Conservation (phyloP, 1,140 invertebrate species). For the Diploscapter pachys region DNA sequence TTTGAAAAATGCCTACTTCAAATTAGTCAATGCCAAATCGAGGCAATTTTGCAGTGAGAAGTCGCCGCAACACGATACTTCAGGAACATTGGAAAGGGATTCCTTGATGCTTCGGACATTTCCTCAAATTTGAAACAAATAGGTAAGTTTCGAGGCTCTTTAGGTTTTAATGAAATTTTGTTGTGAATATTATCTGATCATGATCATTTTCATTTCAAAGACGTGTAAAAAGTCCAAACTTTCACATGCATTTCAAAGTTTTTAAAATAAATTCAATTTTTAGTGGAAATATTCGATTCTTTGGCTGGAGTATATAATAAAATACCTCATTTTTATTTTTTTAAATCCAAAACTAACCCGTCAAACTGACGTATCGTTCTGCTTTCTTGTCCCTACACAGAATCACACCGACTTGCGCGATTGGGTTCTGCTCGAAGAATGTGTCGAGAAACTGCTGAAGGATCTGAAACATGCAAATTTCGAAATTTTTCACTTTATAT, state of each 20-base stretch:
- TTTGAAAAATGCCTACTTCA: constrained; percentile 64
- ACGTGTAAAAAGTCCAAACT: too few relatives aligned
- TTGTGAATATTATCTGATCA: neutral
- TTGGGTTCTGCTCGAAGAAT: constrained; percentile 97
- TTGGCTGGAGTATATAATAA: too few relatives aligned
- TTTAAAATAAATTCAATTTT: neutral
- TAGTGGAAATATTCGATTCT: too few relatives aligned
- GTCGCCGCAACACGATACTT: constrained; percentile 71
- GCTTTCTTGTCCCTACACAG: constrained; percentile 86
- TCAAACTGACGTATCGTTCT: constrained; percentile 82
- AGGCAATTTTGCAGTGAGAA: constrained; percentile 90
- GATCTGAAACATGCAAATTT: constrained; percentile 65
- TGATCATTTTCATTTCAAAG: too few relatives aligned
- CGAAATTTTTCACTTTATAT: neutral
- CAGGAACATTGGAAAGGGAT: constrained; percentile 58
- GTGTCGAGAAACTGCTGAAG: constrained; percentile 89
- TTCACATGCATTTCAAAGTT: neutral
- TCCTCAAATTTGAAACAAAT: constrained; percentile 45
- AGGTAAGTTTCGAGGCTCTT: too few relatives aligned
- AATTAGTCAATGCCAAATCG: constrained; percentile 77
- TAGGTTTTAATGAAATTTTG: neutral
- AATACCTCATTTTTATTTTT: too few relatives aligned
- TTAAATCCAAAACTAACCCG: constrained; percentile 63
- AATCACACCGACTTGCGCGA: constrained; percentile 90
- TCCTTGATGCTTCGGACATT: constrained; percentile 62